These are phyloP conservation scores for Microcebus ravelobensis DNA, from an alignment of 2,113 vertebrate genomes.

Conservation along the genomic window DNA sequence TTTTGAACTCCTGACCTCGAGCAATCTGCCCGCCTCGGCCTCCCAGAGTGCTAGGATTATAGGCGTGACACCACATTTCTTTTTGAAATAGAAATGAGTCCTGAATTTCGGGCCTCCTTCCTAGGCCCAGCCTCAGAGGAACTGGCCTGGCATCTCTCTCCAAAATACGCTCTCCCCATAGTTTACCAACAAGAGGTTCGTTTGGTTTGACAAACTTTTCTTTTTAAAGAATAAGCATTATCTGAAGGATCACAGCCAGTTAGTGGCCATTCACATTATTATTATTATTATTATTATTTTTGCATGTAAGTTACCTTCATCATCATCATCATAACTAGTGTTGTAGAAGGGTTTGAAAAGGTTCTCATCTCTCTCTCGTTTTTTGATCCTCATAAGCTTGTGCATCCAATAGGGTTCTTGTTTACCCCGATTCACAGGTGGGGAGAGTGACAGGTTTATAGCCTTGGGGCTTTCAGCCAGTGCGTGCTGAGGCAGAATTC, in stretches of 20 bases:
- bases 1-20: too few relatives aligned
- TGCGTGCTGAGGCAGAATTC: neutral
- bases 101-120: neutral
- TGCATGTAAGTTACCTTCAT: neutral
- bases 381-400: neutral
- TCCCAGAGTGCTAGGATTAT: too few relatives aligned
- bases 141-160: neutral
- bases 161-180: neutral
- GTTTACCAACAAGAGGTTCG: neutral
- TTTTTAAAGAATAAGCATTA: neutral
- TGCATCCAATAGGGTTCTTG: neutral
- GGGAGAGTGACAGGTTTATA: neutral
- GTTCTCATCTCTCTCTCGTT: neutral
- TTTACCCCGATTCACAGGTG: neutral
- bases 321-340: neutral
- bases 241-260: neutral
- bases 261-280: neutral
- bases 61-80: neutral
- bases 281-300: too few relatives aligned
- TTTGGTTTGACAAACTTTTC: neutral
- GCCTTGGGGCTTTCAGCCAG: neutral
- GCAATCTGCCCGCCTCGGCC: too few relatives aligned
- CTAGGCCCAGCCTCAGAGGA: neutral
- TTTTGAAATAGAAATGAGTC: slow-evolving; percentile 36
- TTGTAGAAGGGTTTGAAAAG: neutral